phyloP scores from a whole-genome alignment of 2,113 vertebrate genomes.

The Amphilophus citrinellus region DNA sequence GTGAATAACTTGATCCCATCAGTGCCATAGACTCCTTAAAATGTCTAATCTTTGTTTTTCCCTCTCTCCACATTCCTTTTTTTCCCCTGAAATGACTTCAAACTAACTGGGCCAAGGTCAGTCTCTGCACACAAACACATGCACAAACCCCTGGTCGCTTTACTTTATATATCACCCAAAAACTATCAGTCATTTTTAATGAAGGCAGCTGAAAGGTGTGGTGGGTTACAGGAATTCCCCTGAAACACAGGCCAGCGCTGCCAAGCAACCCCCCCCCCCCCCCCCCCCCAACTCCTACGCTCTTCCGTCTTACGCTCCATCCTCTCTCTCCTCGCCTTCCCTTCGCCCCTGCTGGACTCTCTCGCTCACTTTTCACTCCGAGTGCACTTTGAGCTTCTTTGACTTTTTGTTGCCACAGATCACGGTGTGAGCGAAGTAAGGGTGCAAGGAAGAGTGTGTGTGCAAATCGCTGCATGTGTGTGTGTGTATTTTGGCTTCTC shows the following conservation, averaged over 20 bases:
- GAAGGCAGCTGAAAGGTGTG: constrained; percentile 55
- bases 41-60: not conserved
- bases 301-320: constrained; percentile 1
- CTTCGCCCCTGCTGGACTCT: constrained; percentile 62
- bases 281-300: constrained; percentile 36
- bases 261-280: constrained; percentile 22
- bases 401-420: constrained; percentile 23
- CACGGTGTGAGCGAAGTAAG: constrained; percentile 15
- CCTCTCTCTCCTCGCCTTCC: constrained; percentile 59
- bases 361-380: constrained; percentile 33
- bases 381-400: constrained; percentile 26
- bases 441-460: not conserved
- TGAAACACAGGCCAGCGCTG: constrained; percentile 48
- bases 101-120: constrained; percentile 51
- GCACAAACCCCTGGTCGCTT: constrained; percentile 2
- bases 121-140: not conserved
- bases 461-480: not conserved
- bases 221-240: constrained; percentile 69
- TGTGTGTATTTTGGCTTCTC: constrained; percentile 30
- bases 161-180: constrained; percentile 44
- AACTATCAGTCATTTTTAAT: constrained; percentile 67
- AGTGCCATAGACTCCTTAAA: not conserved
- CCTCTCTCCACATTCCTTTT: not conserved
- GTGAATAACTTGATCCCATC: not conserved
- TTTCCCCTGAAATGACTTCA: constrained; percentile 13